Conservation (phyloP, 2,113 vertebrate genomes). For the Eonycteris spelaea region DNA sequence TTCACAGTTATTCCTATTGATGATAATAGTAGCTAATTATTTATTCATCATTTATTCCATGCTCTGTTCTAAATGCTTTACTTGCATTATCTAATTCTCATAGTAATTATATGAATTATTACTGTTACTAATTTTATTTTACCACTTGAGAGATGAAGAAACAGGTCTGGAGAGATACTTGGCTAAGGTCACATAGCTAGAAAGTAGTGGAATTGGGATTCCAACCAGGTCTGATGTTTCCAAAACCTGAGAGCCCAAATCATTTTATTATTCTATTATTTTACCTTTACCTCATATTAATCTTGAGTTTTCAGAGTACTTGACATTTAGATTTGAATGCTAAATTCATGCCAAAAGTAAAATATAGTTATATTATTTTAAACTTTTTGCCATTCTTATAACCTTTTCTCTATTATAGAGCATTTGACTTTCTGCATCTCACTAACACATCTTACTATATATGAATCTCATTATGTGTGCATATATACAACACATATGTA, state of each 20-base stretch:
- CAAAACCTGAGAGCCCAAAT: not conserved
- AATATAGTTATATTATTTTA: not conserved
- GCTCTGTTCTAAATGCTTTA: not conserved
- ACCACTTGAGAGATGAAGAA: not conserved
- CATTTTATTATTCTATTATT: not conserved
- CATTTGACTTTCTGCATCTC: not conserved
- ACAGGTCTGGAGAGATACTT: not conserved
- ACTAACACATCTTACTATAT: not conserved
- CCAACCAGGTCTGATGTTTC: not conserved
- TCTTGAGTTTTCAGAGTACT: conserved; percentile 25
- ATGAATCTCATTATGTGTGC: not conserved
- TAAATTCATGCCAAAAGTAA: conserved; percentile 4
- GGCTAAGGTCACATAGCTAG: not conserved
- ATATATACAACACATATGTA: not conserved
- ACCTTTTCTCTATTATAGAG: not conserved
- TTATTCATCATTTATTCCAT: not conserved
- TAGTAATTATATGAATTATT: not conserved
- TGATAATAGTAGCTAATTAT: not conserved
- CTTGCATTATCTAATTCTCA: not conserved
- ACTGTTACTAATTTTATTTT: not conserved
- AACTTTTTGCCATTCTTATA: not conserved
- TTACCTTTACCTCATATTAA: not conserved
- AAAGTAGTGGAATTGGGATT: not conserved
- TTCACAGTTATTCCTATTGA: not conserved
- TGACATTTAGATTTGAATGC: not conserved